These are phyloP conservation scores for Grammomys dolichurus DNA, from an alignment of 2,113 vertebrate genomes.

Conservation along the genomic window DNA sequence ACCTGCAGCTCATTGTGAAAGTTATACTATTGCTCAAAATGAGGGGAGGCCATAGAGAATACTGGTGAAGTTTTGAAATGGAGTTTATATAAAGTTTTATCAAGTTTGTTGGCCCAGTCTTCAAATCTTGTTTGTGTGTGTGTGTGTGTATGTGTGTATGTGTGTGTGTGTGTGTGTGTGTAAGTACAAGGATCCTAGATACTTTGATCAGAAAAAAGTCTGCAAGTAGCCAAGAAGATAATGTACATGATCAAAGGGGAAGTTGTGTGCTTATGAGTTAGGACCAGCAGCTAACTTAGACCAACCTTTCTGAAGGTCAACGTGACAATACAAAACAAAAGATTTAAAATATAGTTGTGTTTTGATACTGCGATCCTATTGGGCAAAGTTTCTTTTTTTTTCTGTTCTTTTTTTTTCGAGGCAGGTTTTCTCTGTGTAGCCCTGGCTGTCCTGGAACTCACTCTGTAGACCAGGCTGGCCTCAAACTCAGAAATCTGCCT, in stretches of 20 bases:
- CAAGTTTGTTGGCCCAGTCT: background rate
- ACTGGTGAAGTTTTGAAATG: background rate
- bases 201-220: background rate
- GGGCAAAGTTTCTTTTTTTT: background rate
- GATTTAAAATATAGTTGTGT: conserved; percentile 19
- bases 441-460: no score
- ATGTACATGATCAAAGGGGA: background rate
- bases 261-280: background rate
- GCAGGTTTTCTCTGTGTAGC: no score
- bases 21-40: background rate
- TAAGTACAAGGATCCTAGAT: background rate
- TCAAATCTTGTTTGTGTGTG: background rate
- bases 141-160: background rate
- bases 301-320: conserved; percentile 3
- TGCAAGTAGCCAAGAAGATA: conserved; percentile 24
- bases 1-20: background rate
- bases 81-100: background rate
- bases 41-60: background rate
- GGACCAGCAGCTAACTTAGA: background rate
- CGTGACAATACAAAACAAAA: conserved; percentile 45
- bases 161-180: background rate
- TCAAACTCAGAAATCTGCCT: no score
- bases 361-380: conserved; percentile 34
- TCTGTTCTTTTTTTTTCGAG: no score
- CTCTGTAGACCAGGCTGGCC: no score